A percentile compares a stretch with the other conserved stretches of the same genome.
Evolutionary conservation across 2,113 vertebrate genomes (phyloP).

Genomic region (Macrotus californicus): DNA sequence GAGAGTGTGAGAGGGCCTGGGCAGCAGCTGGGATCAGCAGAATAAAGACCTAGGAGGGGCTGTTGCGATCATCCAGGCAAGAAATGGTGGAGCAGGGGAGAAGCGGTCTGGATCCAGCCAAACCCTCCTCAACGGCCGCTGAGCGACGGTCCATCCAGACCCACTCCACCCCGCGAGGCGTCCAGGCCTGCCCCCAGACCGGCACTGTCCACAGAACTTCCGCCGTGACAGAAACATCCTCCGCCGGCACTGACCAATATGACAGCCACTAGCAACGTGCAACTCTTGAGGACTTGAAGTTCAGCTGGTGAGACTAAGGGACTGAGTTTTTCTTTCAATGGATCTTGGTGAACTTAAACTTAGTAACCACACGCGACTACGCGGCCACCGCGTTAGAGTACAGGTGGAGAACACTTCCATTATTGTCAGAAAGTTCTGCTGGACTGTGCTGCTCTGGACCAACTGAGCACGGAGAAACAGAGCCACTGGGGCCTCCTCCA

Average conservation of each 20-base stretch:
- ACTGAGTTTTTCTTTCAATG: neutral
- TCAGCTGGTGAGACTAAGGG: neutral
- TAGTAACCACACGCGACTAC: neutral
- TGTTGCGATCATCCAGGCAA: neutral
- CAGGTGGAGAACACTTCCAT: neutral
- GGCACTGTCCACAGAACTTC: neutral
- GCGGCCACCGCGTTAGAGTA: neutral
- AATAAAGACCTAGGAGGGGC: neutral
- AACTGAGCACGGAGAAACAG: neutral
- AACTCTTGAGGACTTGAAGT: neutral
- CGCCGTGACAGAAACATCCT: neutral
- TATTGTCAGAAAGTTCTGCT: neutral
- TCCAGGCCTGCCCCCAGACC: neutral
- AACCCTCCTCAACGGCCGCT: neutral
- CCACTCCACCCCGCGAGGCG: neutral
- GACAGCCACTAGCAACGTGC: neutral
- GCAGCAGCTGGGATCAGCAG: neutral
- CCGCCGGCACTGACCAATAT: neutral
- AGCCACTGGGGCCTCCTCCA: neutral
- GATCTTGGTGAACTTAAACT: neutral
- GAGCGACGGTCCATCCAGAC: neutral
- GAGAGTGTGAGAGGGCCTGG: neutral
- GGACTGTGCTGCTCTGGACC: neutral
- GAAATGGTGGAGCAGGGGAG: neutral
- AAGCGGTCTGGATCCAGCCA: neutral